Evolutionary conservation across 2,888 invertebrate species (phyloP), one percentile per base, ranked within the genome.

Genomic region (Apantesis nais): DNA sequence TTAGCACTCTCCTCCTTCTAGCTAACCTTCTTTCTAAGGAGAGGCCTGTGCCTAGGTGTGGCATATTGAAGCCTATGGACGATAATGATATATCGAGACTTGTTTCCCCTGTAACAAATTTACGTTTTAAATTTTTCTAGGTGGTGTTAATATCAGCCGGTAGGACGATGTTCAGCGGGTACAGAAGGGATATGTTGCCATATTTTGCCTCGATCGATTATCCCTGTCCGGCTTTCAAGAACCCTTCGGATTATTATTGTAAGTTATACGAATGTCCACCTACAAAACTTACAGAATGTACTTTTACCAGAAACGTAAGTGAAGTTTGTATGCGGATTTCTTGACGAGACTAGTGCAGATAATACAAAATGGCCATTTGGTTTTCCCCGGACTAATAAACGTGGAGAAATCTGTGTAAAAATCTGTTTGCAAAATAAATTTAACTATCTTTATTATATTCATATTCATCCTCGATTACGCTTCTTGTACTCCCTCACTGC

Each of bases 231-330:
- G 98, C 98, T 0, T 99, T 98, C 90, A 99, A 99, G 92, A 99
- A 99, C 89, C 99, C 99, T 66, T 98, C 99, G 0, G 99, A 99
- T 94, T 99, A 99, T 90, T 99, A 99, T 89, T 95, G 98, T 98
- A 94, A 97, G 97, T 96, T 73, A 29, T 55, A 7, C 29, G 29
- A 58, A 55, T 29, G 1, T 16, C 4, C 25, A 25, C 14, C 25
- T 12, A 55, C 25, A 25, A 58, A 29, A 58, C 16, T 16, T 25
- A 11, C 25, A 14, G 9, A 22, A 9, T n/a, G 2, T 0, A 2
- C 9, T 52, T n/a, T 2, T 9, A 52, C 48, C 9, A 9, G 2
- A 52, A 52, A 19, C 48, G 1, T 0, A 7, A 7, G 19, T 11
- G 14, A 41, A 41, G 41, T 12, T 41, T 12, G 41, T 41, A 1